Evolutionary conservation across 2,797 vertebrate genomes (phyloP).

Genomic region (Podarcis siculus): DNA sequence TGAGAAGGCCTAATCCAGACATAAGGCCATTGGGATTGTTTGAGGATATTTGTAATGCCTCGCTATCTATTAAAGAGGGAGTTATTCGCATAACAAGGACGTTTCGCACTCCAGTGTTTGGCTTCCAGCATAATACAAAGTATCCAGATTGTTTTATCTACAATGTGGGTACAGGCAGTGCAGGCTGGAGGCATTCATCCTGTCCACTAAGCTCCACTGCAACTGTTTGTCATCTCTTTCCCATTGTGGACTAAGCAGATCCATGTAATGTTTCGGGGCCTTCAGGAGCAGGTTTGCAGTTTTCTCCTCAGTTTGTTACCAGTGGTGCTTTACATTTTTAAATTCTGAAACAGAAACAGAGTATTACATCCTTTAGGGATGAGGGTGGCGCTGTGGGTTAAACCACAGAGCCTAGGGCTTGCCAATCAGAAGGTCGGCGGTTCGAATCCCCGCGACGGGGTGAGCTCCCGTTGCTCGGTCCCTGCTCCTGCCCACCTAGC

Average conservation of each 20-base stretch:
- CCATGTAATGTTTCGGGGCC: background rate
- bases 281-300: background rate
- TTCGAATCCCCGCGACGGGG: too few species aligned
- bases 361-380: background rate
- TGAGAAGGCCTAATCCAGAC: slow-evolving; percentile 17
- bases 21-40: slow-evolving; percentile 23
- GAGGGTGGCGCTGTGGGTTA: too few species aligned
- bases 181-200: background rate
- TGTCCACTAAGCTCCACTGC: background rate
- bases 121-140: slow-evolving; percentile 24
- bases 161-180: background rate
- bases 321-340: background rate
- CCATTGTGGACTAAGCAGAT: background rate
- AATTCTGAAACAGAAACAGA: background rate
- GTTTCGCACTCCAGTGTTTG: slow-evolving; percentile 27
- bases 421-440: too few species aligned
- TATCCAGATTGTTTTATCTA: slow-evolving; percentile 29
- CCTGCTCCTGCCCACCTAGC: too few species aligned
- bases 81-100: slow-evolving; percentile 33
- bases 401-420: too few species aligned
- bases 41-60: slow-evolving; percentile 40
- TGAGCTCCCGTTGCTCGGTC: too few species aligned
- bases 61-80: slow-evolving; percentile 4
- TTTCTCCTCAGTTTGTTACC: background rate
- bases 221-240: background rate